Base-by-base conservation (phyloP, 2,113 vertebrate genomes). In the Noctilio leporinus region DNA sequence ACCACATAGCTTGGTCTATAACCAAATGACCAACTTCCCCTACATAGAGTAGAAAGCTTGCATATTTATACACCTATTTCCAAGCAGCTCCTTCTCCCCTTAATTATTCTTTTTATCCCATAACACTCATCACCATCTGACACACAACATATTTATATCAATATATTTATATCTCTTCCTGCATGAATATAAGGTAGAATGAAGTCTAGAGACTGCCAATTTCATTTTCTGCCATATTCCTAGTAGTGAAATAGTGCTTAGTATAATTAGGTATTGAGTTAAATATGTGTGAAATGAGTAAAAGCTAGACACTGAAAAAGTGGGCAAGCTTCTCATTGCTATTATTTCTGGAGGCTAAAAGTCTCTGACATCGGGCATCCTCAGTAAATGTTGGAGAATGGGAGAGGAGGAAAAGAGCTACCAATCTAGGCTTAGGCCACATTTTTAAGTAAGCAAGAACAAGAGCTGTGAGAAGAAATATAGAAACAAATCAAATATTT, bases 401-500 rank as follows among this genome's bases (percentile, higher is more conserved):
- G 38, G 3, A 43, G 0, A 38, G 20, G 22, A 40, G 15, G 33
- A 14, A 14, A 40, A 28, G 3, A n/a, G 35, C 67, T 78, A 69
- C 57, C 38, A 73, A 90, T 72, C 19, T 43, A 87, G 57, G 22
- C 38, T 24, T 47, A 59, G 40, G 55, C 47, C 64, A 76, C 0
- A 30, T 43, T 35, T 43, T 91, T 83, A 89, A 88, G 77, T 86
- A 59, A 81, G 49, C 38, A 59, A 90, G 16, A 92, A 59, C 11
- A 85, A 94, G 35, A 93, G 20, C 26, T 91, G 19, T 69, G 55
- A 59, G 10, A 76, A 84, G 28, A 90, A 88, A 86, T 73, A 78
- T 6, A 20, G 76, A 85, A 78, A 80, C 77, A 97, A 96, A 57
- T 76, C 55, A 89, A 94, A 51, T 49, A 86, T 40, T 85, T 85